Evolutionary conservation across 2,113 vertebrate species (phyloP), one percentile per base, ranked within the genome.

Genomic region (Cryptotis parvus): DNA sequence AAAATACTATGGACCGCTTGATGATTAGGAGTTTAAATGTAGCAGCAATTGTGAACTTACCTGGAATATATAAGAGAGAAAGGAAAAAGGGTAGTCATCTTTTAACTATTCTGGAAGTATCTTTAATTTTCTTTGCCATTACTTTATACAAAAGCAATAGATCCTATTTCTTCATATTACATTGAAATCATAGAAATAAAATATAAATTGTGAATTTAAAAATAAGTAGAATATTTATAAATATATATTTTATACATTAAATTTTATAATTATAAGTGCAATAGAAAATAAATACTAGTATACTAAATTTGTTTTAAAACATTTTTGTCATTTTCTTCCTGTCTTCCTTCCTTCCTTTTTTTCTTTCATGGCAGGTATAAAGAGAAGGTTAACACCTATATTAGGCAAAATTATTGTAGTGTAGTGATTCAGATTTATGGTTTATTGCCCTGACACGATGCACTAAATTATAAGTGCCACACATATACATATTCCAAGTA

Each of bases 101-200:
- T 80, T 89, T 80, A 66, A 6, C 31, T 26, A 2, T 6, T 72
- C 66, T 82, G 75, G 29, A 90, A 83, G 45, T 70, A 68, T 18
- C 80, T 45, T 11, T 29, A 76, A 33, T 9, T 68, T 15, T 84
- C 27, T 6, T 72, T 68, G 26, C 76, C 65, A 8, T 68, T 79
- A 9, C 20, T 89, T 87, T 81, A 82, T 73, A 35, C 81, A 18
- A 2, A 73, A 92, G 63, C 24, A 92, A 6, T 75, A 3, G 24
- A 66, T 61, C 0, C 3, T 72, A 27, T 58, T 29, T 84, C 29
- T 83, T 87, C 49, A 92, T 83, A 74, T 77, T 45, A 11, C 65
- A 1, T 87, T 69, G 31, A 89, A 83, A 84, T 37, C 29, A 79
- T 58, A 69, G 52, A 61, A 94, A 37, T 52, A 27, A 69, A 79